Evolutionary conservation across 53 echinoderm and acorn worm genomes (phyloP).

Genomic region (Mesocentrotus franciscanus): DNA sequence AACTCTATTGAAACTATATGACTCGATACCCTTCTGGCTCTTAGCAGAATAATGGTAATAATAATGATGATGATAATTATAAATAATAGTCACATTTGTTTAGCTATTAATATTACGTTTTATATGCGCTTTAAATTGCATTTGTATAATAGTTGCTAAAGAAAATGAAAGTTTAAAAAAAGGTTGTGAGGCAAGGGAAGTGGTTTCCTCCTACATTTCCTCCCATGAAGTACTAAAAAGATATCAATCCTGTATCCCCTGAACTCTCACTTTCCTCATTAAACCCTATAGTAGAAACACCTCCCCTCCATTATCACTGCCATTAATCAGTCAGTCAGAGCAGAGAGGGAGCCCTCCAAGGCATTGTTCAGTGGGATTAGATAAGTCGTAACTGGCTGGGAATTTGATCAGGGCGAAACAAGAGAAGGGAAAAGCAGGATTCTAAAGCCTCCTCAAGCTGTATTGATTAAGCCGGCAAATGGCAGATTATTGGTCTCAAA

Average conservation of each 20-base stretch:
- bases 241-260: not conserved
- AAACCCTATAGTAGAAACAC: not conserved
- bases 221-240: not conserved
- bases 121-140: too few relatives aligned
- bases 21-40: too few relatives aligned
- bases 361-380: conserved; percentile 29
- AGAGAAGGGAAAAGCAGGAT: not conserved
- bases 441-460: conserved; percentile 25
- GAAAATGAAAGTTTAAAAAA: not conserved
- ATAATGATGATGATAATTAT: too few relatives aligned
- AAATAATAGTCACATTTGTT: too few relatives aligned
- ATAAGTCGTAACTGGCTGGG: conserved; percentile 51
- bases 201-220: not conserved
- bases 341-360: conserved; percentile 30
- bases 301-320: not conserved
- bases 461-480: conserved; percentile 32
- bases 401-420: conserved; percentile 53
- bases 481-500: conserved; percentile 37
- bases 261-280: conserved; percentile 11
- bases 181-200: not conserved
- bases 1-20: too few relatives aligned
- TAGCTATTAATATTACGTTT: too few relatives aligned
- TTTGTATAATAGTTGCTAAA: too few relatives aligned
- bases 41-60: too few relatives aligned
- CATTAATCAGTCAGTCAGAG: not conserved